Conservation (phyloP, 2,113 vertebrate genomes). For the Sporophila hypoxantha region DNA sequence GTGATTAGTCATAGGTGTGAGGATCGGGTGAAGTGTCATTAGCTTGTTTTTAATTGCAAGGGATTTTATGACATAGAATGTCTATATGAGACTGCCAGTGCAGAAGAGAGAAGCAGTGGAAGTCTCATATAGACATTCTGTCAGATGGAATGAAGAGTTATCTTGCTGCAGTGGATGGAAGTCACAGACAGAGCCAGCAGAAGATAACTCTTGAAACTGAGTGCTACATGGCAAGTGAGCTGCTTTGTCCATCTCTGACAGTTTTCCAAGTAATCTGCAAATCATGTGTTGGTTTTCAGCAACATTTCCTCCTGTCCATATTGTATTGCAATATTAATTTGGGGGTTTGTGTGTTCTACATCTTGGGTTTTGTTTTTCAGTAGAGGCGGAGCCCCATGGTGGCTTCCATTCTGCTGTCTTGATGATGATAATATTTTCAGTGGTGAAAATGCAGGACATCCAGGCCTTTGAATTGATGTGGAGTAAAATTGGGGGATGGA, state of each 20-base stretch:
- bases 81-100: background rate
- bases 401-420: background rate
- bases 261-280: background rate
- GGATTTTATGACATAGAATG: background rate
- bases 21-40: background rate
- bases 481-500: background rate
- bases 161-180: no score
- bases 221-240: background rate
- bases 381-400: background rate
- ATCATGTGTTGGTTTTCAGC: background rate
- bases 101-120: background rate
- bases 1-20: slow-evolving; percentile 3
- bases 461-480: background rate
- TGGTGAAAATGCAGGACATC: background rate
- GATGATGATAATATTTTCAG: background rate
- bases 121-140: no score
- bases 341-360: background rate
- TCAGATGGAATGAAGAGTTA: no score
- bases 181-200: no score
- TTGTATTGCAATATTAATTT: background rate
- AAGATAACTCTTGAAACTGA: background rate
- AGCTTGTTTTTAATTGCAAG: background rate
- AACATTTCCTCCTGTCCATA: background rate
- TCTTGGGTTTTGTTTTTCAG: background rate
- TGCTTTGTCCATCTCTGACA: background rate